Evolutionary conservation across 2,113 vertebrate genomes (phyloP).

Genomic region (Arvicanthis niloticus): DNA sequence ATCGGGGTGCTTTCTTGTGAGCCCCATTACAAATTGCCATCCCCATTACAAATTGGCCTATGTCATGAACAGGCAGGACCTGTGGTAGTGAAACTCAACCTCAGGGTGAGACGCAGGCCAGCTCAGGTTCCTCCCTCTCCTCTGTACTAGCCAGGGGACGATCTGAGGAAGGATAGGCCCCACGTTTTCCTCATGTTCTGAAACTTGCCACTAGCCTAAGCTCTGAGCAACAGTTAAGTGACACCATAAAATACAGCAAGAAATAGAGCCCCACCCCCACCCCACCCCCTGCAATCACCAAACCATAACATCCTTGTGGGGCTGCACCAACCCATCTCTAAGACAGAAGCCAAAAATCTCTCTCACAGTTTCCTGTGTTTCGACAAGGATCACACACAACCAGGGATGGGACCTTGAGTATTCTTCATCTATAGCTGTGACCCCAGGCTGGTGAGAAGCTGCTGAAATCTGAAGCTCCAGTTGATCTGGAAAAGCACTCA

Average conservation of each 20-base stretch:
- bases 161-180: background rate
- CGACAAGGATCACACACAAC: background rate
- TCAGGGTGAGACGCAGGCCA: rapidly evolving
- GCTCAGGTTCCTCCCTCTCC: background rate
- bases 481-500: background rate
- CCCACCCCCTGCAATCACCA: rapidly evolving
- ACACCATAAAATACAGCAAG: background rate
- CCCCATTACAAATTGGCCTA: background rate
- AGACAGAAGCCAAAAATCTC: too few species aligned
- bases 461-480: background rate
- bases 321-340: too few species aligned
- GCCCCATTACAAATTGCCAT: background rate
- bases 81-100: rapidly evolving
- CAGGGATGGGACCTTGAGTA: too few species aligned
- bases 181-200: too few species aligned
- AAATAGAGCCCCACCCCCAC: background rate
- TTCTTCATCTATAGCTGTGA: background rate
- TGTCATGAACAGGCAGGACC: background rate
- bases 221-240: rapidly evolving
- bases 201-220: background rate
- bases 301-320: background rate
- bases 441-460: background rate
- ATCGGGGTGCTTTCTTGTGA: background rate
- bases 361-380: background rate
- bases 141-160: background rate